These are phyloP conservation scores for Aquatica leii DNA, from an alignment of 2,888 invertebrate species.

Conservation along the genomic window DNA sequence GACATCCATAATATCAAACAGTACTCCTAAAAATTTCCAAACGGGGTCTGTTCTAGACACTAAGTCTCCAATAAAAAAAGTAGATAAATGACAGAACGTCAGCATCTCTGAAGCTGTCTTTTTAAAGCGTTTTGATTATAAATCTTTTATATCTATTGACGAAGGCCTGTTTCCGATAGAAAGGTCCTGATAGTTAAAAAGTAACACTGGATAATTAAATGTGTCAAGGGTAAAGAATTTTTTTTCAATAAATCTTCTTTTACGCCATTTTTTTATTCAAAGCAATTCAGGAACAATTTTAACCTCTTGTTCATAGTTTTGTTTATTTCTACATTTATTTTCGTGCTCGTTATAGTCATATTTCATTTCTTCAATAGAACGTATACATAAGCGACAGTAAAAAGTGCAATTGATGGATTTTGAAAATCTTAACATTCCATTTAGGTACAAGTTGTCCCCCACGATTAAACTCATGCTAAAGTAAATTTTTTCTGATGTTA, in stretches of 20 bases:
- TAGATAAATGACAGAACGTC: background rate
- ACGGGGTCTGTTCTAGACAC: too few relatives aligned
- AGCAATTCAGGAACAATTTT: background rate
- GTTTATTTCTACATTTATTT: background rate
- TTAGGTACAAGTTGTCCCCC: background rate
- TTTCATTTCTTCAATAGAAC: background rate
- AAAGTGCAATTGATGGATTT: conserved; percentile 9
- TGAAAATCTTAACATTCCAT: conserved; percentile 5
- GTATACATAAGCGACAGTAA: background rate
- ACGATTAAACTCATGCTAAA: conserved; percentile 6
- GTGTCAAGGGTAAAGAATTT: background rate
- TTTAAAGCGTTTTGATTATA: background rate
- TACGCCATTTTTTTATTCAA: background rate
- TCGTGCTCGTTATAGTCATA: background rate
- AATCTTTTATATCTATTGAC: background rate
- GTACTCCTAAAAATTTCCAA: background rate
- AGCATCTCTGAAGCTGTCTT: conserved; percentile 1
- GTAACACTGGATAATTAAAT: background rate
- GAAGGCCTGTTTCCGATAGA: background rate
- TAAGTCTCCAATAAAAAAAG: too few relatives aligned
- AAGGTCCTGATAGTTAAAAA: background rate
- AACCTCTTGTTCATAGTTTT: background rate
- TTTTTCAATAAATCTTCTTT: conserved; percentile 12
- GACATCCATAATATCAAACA: conserved; percentile 4
- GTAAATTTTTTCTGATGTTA: background rate